A percentile compares a stretch with the other conserved stretches of the same genome.
Evolutionary conservation across 2,113 vertebrate genomes (phyloP).

Genomic region (Rhagologus leucostigma): DNA sequence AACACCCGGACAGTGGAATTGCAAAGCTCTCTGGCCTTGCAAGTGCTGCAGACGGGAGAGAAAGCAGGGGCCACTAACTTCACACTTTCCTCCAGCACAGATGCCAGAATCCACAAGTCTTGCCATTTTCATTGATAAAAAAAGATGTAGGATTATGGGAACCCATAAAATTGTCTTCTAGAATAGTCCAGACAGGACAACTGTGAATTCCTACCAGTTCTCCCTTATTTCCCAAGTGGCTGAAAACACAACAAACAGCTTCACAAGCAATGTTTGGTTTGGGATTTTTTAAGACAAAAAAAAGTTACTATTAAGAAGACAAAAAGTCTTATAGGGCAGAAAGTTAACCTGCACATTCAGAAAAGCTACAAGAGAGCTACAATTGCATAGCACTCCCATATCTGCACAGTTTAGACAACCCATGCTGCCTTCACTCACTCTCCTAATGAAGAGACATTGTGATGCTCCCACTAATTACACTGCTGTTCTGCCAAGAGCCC

Average conservation of each 20-base stretch:
- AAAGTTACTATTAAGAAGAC: neutral
- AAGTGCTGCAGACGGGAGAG: neutral
- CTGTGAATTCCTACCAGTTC: neutral
- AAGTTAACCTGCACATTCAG: neutral
- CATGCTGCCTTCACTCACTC: neutral
- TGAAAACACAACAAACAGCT: neutral
- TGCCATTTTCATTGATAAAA: neutral
- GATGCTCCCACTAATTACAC: neutral
- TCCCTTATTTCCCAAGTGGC: neutral
- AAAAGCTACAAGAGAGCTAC: neutral
- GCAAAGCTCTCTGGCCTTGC: neutral
- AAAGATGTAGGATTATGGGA: neutral
- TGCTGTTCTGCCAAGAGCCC: neutral
- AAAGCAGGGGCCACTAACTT: neutral
- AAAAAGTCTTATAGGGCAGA: neutral
- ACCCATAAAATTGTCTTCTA: neutral
- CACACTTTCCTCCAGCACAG: neutral
- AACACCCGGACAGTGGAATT: neutral
- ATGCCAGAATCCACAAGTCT: neutral
- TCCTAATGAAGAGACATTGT: neutral
- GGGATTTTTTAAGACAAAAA: neutral
- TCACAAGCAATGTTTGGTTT: neutral
- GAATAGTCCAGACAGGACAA: neutral
- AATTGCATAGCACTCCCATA: neutral
- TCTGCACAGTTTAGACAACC: neutral